Percentiles rank a stretch among this genome's conserved stretches.
Evolutionary conservation across 2,888 invertebrate species (phyloP).

Genomic region (Thera obeliscata): DNA sequence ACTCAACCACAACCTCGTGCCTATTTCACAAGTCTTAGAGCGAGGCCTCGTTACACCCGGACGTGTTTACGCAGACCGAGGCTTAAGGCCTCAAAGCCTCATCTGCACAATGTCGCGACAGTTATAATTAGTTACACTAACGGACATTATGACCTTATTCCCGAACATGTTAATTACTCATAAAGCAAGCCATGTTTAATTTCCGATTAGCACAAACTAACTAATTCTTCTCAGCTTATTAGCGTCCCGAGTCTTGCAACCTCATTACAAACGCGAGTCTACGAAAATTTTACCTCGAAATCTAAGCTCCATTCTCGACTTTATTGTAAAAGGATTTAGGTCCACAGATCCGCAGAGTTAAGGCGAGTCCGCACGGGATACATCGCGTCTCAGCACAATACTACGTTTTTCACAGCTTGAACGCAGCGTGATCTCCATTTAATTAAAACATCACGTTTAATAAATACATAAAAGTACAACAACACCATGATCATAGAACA

Average conservation of each 20-base stretch:
- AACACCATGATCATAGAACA: conserved; percentile 45
- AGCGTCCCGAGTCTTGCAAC: conserved; percentile 42
- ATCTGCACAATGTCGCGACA: conserved; percentile 16
- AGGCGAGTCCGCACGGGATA: conserved; percentile 15
- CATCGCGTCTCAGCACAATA: conserved; percentile 15
- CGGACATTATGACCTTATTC: conserved; percentile 46
- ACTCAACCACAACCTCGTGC: conserved; percentile 4
- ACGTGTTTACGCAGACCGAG: conserved; percentile 9
- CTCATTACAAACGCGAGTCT: conserved; percentile 39
- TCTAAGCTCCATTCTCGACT: conserved; percentile 16
- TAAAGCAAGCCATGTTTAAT: conserved; percentile 47
- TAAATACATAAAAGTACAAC: conserved; percentile 56
- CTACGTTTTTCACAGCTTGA: conserved; percentile 48
- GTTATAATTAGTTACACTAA: conserved; percentile 35
- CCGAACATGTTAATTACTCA: conserved; percentile 52
- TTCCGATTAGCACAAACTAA: conserved; percentile 54
- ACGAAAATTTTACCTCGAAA: conserved; percentile 20
- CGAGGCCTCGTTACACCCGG: neutral
- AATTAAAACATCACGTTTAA: conserved; percentile 64
- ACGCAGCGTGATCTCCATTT: conserved; percentile 52
- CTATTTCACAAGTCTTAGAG: conserved; percentile 6
- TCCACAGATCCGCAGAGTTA: conserved; percentile 24
- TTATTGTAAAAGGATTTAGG: conserved; percentile 23
- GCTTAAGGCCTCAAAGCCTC: conserved; percentile 15
- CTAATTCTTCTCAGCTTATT: conserved; percentile 51